A percentile compares a stretch with the other conserved stretches of the same genome.
Evolutionary conservation across 1,140 invertebrate genomes (phyloP).

Genomic region (Zaprionus ghesquierei): DNA sequence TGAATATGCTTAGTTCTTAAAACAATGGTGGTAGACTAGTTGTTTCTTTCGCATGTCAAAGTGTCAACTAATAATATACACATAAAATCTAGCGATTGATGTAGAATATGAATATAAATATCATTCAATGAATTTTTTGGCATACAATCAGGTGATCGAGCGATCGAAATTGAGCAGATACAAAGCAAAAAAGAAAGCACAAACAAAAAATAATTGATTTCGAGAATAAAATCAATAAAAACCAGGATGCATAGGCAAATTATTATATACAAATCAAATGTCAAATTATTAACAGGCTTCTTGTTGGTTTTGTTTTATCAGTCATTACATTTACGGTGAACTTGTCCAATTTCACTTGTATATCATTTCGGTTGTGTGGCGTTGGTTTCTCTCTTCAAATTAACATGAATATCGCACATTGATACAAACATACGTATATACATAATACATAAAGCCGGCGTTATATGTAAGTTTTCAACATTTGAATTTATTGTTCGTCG

Average conservation of each 20-base stretch:
- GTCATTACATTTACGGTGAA: constrained; percentile 59
- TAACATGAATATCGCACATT: neutral
- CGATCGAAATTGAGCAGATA: constrained; percentile 35
- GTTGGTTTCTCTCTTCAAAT: neutral
- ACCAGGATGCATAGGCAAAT: constrained; percentile 33
- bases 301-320: constrained; percentile 57
- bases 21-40: constrained; percentile 59
- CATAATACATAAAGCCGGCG: constrained; percentile 26
- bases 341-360: constrained; percentile 55
- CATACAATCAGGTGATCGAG: constrained; percentile 48
- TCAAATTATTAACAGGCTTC: constrained; percentile 61
- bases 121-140: constrained; percentile 49
- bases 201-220: constrained; percentile 34
- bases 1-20: constrained; percentile 52
- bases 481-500: constrained; percentile 54
- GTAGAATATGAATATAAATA: constrained; percentile 35
- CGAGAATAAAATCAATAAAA: constrained; percentile 56
- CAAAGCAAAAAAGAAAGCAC: constrained; percentile 33
- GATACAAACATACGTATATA: neutral
- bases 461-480: constrained; percentile 11
- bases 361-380: constrained; percentile 1
- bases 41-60: constrained; percentile 32
- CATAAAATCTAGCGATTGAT: constrained; percentile 47
- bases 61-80: constrained; percentile 63
- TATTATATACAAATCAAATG: constrained; percentile 68